Evolutionary conservation across 2,797 vertebrate genomes (phyloP), one percentile per base, ranked within the genome.

Genomic region (Perodicticus potto): DNA sequence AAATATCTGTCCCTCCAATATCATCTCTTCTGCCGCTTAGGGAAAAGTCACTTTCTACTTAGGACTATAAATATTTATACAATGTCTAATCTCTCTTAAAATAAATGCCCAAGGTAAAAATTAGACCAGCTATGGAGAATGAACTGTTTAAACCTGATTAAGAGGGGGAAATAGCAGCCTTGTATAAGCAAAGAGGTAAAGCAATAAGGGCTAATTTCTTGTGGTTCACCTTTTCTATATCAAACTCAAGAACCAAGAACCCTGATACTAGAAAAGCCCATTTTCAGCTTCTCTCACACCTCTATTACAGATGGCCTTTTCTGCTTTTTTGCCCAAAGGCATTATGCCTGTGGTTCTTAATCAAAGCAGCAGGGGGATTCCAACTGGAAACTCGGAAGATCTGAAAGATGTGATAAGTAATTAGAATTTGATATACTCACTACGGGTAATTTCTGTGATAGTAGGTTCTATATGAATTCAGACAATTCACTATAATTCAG

Each of bases 381-480:
- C 55, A 84, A 43, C 43, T 57, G 7, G 40, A 86, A 65, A 89
- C 27, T 72, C 74, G 55, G 53, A 88, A 76, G 73, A 77, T 86
- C 69, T 86, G 49, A 84, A 89, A 91, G 69, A 92, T 63, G 57
- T 72, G 76, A 91, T 89, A 93, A 83, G 32, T 72, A 93, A 94
- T 85, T 70, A 72, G 83, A 94, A 80, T 88, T 70, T 94, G 84
- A 92, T 76, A 86, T n/a, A 94, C 67, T 96, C 37, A 25, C 29
- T 91, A 70, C 22, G 59, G 34, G 84, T 96, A 65, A 97, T 96
- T 96, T 94, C 80, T 94, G 37, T 74, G 61, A 59, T n/a, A 94
- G 45, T 76, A 89, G 40, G 59, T 94, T 27, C 63, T 87, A 34
- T 29, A 83, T 84, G 72, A 95, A 70, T 91, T 67, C 80, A 93